Evolutionary conservation across 1,140 invertebrate genomes (phyloP).

Genomic region (Bombus pascuorum): DNA sequence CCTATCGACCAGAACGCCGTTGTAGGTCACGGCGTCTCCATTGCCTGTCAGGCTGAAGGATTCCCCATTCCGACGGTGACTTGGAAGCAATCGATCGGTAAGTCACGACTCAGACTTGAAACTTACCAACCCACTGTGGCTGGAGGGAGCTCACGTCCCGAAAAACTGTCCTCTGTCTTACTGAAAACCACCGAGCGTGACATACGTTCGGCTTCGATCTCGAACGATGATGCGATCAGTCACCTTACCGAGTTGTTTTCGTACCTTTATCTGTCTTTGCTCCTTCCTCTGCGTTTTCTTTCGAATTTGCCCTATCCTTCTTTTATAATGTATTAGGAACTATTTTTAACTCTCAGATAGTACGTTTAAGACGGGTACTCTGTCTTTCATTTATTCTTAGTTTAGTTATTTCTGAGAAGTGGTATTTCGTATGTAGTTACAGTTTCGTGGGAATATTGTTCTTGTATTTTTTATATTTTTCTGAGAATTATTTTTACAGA

Average conservation of each 20-base stretch:
- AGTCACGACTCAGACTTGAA: constrained; percentile 66
- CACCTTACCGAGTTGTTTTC: background rate
- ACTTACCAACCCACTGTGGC: constrained; percentile 6
- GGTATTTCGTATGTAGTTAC: too few relatives aligned
- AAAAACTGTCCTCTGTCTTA: constrained; percentile 28
- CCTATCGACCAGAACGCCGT: constrained; percentile 93
- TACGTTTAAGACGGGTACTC: background rate
- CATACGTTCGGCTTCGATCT: constrained; percentile 10
- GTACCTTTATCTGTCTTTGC: background rate
- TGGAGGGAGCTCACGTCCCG: background rate
- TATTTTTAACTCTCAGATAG: background rate
- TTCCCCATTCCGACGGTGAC: constrained; percentile 93
- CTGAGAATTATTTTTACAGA: background rate
- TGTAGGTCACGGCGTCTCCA: constrained; percentile 90
- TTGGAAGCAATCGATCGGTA: constrained; percentile 94
- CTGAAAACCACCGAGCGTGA: background rate
- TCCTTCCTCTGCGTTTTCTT: background rate
- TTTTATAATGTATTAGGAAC: background rate
- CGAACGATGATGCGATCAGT: constrained; percentile 20
- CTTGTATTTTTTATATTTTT: background rate
- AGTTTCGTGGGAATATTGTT: background rate
- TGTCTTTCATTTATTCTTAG: background rate
- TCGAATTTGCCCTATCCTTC: background rate
- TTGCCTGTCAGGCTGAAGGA: constrained; percentile 96
- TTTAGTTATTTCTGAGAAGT: too few relatives aligned